Conservation (phyloP, 1,140 invertebrate species). For the Melitaea cinxia region DNA sequence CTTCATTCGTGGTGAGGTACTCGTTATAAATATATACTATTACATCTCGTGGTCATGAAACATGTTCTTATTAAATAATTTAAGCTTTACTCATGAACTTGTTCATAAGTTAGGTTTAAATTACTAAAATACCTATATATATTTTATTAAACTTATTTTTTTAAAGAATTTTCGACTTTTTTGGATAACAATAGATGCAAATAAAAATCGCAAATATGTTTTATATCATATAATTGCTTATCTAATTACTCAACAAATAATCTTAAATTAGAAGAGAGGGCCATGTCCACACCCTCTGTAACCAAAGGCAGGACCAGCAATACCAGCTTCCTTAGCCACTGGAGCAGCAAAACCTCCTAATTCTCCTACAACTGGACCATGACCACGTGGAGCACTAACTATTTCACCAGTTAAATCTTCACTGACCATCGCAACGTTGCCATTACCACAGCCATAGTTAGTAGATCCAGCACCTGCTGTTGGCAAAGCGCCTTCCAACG, state of each 20-base stretch:
- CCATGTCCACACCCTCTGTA: slow-evolving; percentile 4
- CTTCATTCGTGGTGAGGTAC: too few species aligned
- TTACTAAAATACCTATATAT: too few species aligned
- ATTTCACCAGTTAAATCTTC: slow-evolving; percentile 32
- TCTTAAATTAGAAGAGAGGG: slow-evolving; percentile 2
- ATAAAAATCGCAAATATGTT: background rate
- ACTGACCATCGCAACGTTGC: slow-evolving; percentile 40
- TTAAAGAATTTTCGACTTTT: too few species aligned
- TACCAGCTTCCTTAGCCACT: background rate
- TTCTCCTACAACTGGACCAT: background rate
- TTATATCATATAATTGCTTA: slow-evolving; percentile 1
- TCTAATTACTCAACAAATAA: background rate
- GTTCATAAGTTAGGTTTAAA: too few species aligned
- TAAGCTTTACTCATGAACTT: too few species aligned
- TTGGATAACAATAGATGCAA: background rate
- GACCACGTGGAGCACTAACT: background rate
- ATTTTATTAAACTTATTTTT: too few species aligned
- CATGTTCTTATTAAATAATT: too few species aligned
- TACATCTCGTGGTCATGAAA: too few species aligned
- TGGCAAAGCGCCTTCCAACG: slow-evolving; percentile 47
- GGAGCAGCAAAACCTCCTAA: background rate
- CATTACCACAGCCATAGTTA: slow-evolving; percentile 45
- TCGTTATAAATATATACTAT: too few species aligned
- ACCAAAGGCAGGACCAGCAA: slow-evolving; percentile 4
- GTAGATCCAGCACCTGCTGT: slow-evolving; percentile 41